These are phyloP conservation scores for Otocyon megalotis DNA, from an alignment of 2,113 vertebrate species.

Conservation along the genomic window DNA sequence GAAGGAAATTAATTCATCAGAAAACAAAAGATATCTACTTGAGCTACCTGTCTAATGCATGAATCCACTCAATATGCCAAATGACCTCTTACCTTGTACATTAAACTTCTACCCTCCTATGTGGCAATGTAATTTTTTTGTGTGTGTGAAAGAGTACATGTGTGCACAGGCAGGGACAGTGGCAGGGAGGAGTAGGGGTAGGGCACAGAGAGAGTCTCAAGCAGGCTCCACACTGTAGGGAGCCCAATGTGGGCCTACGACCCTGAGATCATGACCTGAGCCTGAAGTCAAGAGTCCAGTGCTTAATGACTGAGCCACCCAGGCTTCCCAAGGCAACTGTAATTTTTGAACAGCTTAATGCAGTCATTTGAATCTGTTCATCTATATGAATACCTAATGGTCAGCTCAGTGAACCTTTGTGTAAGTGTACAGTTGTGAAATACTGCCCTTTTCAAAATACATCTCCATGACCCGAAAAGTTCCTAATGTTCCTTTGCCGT, in stretches of 20 bases:
- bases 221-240: neutral
- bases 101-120: neutral
- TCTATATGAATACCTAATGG: slow-evolving; percentile 19
- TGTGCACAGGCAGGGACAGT: neutral
- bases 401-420: neutral
- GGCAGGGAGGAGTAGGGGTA: neutral
- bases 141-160: neutral
- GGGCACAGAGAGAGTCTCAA: neutral
- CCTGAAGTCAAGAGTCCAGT: neutral
- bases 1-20: too few relatives aligned
- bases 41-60: neutral
- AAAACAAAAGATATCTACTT: neutral
- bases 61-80: slow-evolving; percentile 24
- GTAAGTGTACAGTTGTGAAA: neutral
- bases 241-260: neutral
- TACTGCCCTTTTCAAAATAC: neutral
- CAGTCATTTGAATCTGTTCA: slow-evolving; percentile 41
- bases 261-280: neutral
- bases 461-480: neutral
- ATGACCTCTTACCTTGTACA: slow-evolving; percentile 14
- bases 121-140: slow-evolving; percentile 37
- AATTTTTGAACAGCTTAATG: slow-evolving; percentile 58
- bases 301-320: neutral
- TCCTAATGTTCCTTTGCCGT: neutral
- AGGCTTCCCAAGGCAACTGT: neutral